These are phyloP conservation scores for Microplitis demolitor DNA, from an alignment of 1,140 invertebrate species.

Conservation along the genomic window DNA sequence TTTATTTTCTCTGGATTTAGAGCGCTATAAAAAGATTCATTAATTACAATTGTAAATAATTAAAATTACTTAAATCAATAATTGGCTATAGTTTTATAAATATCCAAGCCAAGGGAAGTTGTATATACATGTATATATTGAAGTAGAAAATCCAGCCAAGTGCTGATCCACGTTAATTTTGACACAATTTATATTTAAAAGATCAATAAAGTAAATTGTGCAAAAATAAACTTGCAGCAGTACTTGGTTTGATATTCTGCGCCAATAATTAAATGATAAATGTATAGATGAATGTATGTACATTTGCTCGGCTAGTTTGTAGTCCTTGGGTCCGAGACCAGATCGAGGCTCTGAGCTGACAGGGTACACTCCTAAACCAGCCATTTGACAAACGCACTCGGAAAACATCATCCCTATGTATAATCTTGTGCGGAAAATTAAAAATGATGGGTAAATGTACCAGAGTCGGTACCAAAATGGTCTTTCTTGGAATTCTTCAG, in stretches of 20 bases:
- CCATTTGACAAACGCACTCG: conserved; percentile 89
- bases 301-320: conserved; percentile 46
- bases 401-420: conserved; percentile 88
- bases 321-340: conserved; percentile 79
- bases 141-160: too few species aligned
- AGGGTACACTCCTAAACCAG: conserved; percentile 91
- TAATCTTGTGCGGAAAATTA: conserved; percentile 85
- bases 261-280: neutral
- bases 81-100: too few species aligned
- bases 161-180: too few species aligned
- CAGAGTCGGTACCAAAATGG: conserved; percentile 77
- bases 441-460: conserved; percentile 87
- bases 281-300: conserved; percentile 29
- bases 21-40: conserved; percentile 43
- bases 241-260: neutral
- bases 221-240: too few species aligned
- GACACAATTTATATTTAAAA: too few species aligned
- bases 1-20: conserved; percentile 58
- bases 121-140: too few species aligned
- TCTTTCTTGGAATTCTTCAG: conserved; percentile 70
- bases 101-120: too few species aligned
- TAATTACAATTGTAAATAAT: neutral
- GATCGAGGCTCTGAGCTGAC: conserved; percentile 69
- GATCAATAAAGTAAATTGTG: too few species aligned
- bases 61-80: too few species aligned